Evolutionary conservation across 2,888 invertebrate species (phyloP), one percentile per base, ranked within the genome.

Genomic region (Scelioninae gen. 1): DNA sequence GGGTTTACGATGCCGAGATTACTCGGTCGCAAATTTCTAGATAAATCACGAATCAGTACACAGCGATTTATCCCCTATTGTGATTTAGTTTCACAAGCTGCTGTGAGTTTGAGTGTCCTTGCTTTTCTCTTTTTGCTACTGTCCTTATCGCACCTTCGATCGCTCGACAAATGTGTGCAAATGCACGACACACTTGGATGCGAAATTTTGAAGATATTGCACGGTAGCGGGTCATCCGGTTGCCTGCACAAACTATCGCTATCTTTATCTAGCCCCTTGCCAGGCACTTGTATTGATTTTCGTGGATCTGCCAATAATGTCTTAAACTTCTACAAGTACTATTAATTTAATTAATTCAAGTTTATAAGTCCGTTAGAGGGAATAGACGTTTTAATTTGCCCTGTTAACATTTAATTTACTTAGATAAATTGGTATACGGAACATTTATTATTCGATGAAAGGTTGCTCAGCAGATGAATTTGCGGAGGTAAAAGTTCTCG

Each of bases 1-100:
- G 58, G 71, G 34, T 71, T 71, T 78, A 58, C 71, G 69, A 63
- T 49, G 23, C 49, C 65, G 40, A 58, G 78, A 78, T 78, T 71
- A 71, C 71, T 51, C 58, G 69, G 40, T 71, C 65, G 56, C 78
- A 34, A 63, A 71, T 65, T 78, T 71, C 47, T 56, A 65, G 63
- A 65, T 78, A 78, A 78, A 78, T 78, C 71, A 71, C 69, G 55
- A 78, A 65, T 78, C 78, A 13, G 71, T 53, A n/a, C n/a, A 16
- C 45, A 11, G 38, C 78, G 47, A 65, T 78, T 71, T 78, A 71
- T 78, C 71, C 69, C 47, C 43, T 69, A 77, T 62, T 69, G 71
- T 78, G 78, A 65, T 51, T 77, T 56, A 47, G 77, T 69, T 69
- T 77, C 62, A 23, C 43, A 63, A 29, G 47, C 65, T 51, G 38